These are phyloP conservation scores for Mesodorylaimus sp. DNA, from an alignment of 2,888 invertebrate genomes.

Conservation along the genomic window DNA sequence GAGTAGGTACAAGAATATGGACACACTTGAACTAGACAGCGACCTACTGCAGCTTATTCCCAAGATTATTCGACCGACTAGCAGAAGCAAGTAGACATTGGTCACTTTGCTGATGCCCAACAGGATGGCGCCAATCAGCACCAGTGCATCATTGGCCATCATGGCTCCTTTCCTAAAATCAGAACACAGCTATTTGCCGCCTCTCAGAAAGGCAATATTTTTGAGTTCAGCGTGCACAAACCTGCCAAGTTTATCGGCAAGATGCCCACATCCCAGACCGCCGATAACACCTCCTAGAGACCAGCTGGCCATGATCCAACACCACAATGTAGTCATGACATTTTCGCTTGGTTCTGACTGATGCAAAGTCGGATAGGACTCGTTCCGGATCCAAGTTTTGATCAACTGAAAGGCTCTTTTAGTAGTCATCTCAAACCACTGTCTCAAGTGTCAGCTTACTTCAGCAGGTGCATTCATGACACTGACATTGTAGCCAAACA, in stretches of 20 bases:
- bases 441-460: slow-evolving; percentile 42
- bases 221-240: neutral
- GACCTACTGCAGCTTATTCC: neutral
- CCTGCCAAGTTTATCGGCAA: slow-evolving; percentile 81
- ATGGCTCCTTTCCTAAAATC: slow-evolving; percentile 56
- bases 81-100: slow-evolving; percentile 54
- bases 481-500: slow-evolving; percentile 83
- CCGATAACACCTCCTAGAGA: slow-evolving; percentile 70
- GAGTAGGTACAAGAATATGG: too few relatives aligned
- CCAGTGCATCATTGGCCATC: slow-evolving; percentile 56
- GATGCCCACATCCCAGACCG: slow-evolving; percentile 83
- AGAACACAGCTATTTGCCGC: too few relatives aligned
- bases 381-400: too few relatives aligned
- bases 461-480: slow-evolving; percentile 66
- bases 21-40: too few relatives aligned
- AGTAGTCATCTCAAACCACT: too few relatives aligned
- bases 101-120: slow-evolving; percentile 50
- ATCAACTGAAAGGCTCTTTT: too few relatives aligned
- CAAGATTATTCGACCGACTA: slow-evolving; percentile 40
- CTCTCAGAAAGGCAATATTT: too few relatives aligned
- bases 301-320: neutral
- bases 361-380: too few relatives aligned
- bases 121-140: slow-evolving; percentile 48
- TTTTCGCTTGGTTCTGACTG: too few relatives aligned
- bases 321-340: too few relatives aligned